Evolutionary conservation across 2,113 vertebrate species (phyloP).

Genomic region (Hippocampus comes): DNA sequence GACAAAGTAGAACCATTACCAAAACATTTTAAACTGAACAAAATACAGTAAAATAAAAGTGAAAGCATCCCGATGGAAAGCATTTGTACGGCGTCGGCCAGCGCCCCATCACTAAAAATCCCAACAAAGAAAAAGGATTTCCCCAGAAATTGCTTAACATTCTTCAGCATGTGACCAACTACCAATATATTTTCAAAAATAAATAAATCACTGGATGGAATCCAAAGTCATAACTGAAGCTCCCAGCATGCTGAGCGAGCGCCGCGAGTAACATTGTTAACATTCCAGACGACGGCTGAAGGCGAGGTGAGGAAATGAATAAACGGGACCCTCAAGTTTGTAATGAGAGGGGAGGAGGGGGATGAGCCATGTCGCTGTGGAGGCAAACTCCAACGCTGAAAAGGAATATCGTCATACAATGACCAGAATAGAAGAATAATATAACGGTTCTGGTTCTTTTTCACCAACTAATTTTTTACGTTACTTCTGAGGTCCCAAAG

Average conservation of each 20-base stretch:
- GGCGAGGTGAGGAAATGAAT: slow-evolving; percentile 12
- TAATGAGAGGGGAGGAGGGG: slow-evolving; percentile 44
- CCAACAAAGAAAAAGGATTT: slow-evolving; percentile 47
- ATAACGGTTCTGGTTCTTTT: not conserved
- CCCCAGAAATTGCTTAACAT: slow-evolving; percentile 65
- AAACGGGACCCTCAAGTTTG: not conserved
- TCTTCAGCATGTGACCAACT: slow-evolving; percentile 48
- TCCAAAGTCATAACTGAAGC: slow-evolving; percentile 52
- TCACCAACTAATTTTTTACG: not conserved
- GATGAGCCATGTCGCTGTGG: slow-evolving; percentile 38
- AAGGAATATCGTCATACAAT: not conserved
- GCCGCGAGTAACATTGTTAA: slow-evolving; percentile 26
- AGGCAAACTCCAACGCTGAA: not conserved
- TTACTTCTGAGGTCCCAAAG: not conserved
- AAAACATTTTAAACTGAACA: slow-evolving; percentile 10
- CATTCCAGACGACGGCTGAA: slow-evolving; percentile 56
- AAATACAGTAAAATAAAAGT: slow-evolving; percentile 15
- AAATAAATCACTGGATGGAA: slow-evolving; percentile 59
- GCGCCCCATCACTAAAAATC: slow-evolving; percentile 28
- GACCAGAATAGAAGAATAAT: too few species aligned
- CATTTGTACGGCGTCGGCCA: slow-evolving; percentile 65
- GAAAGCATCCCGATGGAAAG: slow-evolving; percentile 40
- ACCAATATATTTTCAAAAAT: not conserved
- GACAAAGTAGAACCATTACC: too few species aligned
- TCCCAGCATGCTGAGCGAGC: slow-evolving; percentile 46